A percentile compares a stretch with the other conserved stretches of the same genome.
These are phyloP conservation scores for Torymus auratus DNA, from an alignment of 2,888 invertebrate genomes.

Conservation along the genomic window DNA sequence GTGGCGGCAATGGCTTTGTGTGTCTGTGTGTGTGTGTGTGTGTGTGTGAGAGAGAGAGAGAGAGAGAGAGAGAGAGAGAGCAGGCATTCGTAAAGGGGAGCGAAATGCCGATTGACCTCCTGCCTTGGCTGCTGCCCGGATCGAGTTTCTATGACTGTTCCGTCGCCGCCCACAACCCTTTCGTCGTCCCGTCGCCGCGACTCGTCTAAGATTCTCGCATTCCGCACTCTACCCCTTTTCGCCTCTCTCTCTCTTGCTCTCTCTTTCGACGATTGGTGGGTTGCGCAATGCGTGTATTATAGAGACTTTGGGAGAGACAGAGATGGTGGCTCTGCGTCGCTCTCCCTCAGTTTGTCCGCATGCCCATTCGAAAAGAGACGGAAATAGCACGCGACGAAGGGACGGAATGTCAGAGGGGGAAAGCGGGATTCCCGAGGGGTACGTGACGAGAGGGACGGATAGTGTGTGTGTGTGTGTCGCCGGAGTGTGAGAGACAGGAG, in stretches of 20 bases:
- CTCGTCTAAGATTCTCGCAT: slow-evolving; percentile 60
- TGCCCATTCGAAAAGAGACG: neutral
- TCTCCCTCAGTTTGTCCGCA: neutral
- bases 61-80: too few relatives aligned
- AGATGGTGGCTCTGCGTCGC: neutral
- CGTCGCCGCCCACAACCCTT: slow-evolving; percentile 73
- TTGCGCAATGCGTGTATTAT: too few relatives aligned
- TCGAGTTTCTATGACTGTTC: slow-evolving; percentile 76
- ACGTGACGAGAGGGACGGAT: neutral
- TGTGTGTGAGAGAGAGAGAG: neutral
- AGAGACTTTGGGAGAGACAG: neutral
- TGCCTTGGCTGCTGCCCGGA: slow-evolving; percentile 67
- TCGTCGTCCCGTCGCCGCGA: slow-evolving; percentile 56
- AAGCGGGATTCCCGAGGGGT: neutral
- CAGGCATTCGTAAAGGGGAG: slow-evolving; percentile 61
- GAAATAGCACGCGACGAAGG: neutral
- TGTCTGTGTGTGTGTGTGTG: too few relatives aligned
- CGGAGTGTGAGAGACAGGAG: neutral
- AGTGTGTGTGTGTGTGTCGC: neutral
- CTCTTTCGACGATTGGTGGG: too few relatives aligned
- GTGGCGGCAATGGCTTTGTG: too few relatives aligned
- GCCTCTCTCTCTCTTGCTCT: neutral
- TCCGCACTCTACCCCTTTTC: neutral
- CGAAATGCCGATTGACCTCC: slow-evolving; percentile 73
- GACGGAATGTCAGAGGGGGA: too few relatives aligned